A percentile compares a stretch with the other conserved stretches of the same genome.
These are phyloP conservation scores for Auanema sp. DNA, from an alignment of 2,888 invertebrate species.

Conservation along the genomic window DNA sequence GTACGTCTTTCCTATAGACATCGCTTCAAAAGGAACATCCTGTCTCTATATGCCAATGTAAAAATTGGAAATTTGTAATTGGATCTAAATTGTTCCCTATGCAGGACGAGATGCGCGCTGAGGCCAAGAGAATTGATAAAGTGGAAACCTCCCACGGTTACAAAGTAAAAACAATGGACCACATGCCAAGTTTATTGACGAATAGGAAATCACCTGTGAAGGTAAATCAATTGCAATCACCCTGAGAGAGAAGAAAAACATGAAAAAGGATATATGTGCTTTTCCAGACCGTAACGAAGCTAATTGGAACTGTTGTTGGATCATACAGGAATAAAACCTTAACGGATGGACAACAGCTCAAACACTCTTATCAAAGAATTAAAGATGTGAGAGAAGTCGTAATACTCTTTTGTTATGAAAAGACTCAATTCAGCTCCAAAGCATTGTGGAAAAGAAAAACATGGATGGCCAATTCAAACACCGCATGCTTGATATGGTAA, in stretches of 20 bases:
- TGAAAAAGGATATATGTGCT: too few species aligned
- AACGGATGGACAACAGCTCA: constrained; percentile 6
- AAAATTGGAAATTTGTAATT: background rate
- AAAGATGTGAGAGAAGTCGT: constrained; percentile 6
- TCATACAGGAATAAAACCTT: constrained; percentile 16
- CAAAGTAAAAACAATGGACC: constrained; percentile 20
- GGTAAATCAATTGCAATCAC: background rate
- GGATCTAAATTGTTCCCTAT: constrained; percentile 8
- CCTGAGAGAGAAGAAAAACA: too few species aligned
- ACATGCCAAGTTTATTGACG: constrained; percentile 9
- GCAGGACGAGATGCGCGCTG: constrained; percentile 30
- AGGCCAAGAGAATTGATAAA: constrained; percentile 31
- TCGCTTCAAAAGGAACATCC: constrained; percentile 31
- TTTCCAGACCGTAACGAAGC: constrained; percentile 12
- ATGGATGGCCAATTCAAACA: constrained; percentile 35
- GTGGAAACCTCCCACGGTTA: constrained; percentile 14
- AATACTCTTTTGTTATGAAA: background rate
- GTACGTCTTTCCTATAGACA: background rate
- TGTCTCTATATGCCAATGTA: constrained; percentile 37
- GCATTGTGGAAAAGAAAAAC: constrained; percentile 25
- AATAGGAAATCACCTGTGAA: constrained; percentile 26
- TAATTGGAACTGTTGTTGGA: constrained; percentile 13
- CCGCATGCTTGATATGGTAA: constrained; percentile 49
- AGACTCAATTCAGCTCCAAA: constrained; percentile 31
- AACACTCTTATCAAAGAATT: constrained; percentile 16